Evolutionary conservation across 2,113 vertebrate genomes (phyloP), one percentile per base, ranked within the genome.

Genomic region (Progne subis): DNA sequence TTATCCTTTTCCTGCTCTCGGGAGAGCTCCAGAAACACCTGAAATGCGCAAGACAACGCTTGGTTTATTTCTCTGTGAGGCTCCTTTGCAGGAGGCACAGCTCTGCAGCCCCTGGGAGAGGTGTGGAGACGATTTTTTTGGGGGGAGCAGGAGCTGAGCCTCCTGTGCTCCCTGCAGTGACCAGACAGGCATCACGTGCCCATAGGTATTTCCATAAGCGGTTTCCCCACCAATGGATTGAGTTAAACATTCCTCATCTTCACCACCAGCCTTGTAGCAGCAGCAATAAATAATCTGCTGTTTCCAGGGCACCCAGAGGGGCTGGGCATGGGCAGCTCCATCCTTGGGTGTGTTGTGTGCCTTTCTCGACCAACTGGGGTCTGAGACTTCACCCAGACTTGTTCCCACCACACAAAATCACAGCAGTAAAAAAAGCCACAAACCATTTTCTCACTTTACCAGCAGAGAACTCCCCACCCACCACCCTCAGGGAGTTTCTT

Each of bases 1-100:
- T 95, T 70, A 17, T 57, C 97, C 29, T 76, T 90, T 26, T 98
- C 97, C 61, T 98, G 98, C 63, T 98, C 98, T 72, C 92, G 97
- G 25, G 91, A 97, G 72, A 98, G 94, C 37, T 98, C 98, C 68
- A 97, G 29, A 64, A 98, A 95, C n/a, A 98, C 97, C 98, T 98
- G 80, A 19, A 82, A 37, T 3, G 29, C 31, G 15, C 47, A 26
- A 90, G 18, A 25, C 1, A 25, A 41, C 7, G 6, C 29, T 34
- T 12, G 25, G 25, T 11, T 93, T 46, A 49, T n/a, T 56, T 60
- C 13, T 65, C 50, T n/a, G 24, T 4, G 82, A 8, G 47, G 44
- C 16, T 71, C 29, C 44, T 76, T 23, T 43, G 20, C 79, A 82
- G 52, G 19, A 26, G 50, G 6, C 14, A 12, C 29, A 75, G 56